Evolutionary conservation across 2,113 vertebrate species (phyloP).

Genomic region (Aptenodytes patagonicus): DNA sequence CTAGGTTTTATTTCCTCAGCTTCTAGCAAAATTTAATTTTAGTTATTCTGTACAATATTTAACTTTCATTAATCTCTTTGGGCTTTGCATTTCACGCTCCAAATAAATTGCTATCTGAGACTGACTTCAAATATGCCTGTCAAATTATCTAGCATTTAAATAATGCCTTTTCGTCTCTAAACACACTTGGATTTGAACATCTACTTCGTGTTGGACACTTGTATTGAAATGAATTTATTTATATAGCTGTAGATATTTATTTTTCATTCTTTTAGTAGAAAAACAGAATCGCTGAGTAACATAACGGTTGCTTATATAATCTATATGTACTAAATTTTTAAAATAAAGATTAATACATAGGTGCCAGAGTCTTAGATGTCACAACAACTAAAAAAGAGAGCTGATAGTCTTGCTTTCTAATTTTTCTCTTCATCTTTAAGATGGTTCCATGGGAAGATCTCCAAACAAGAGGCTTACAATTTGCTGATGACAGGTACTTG

Average conservation of each 20-base stretch:
- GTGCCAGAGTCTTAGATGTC: conserved; percentile 14
- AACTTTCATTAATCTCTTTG: neutral
- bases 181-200: neutral
- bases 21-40: neutral
- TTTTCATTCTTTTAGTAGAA: conserved; percentile 19
- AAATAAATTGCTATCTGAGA: neutral
- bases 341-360: conserved; percentile 13
- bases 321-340: neutral
- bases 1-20: neutral
- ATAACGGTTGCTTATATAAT: neutral
- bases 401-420: conserved; percentile 20
- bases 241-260: neutral
- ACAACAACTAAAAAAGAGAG: neutral
- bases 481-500: conserved; percentile 94
- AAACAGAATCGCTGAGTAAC: neutral
- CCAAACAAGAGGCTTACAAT: conserved; percentile 95
- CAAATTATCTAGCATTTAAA: neutral
- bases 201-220: neutral
- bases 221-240: neutral
- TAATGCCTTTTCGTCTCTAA: neutral
- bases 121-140: neutral
- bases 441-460: conserved; percentile 99
- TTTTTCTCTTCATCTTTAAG: conserved; percentile 75
- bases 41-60: neutral
- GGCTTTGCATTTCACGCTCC: neutral